phyloP scores from a whole-genome alignment of 2,888 invertebrate genomes.

The Eristalis arbustorum region DNA sequence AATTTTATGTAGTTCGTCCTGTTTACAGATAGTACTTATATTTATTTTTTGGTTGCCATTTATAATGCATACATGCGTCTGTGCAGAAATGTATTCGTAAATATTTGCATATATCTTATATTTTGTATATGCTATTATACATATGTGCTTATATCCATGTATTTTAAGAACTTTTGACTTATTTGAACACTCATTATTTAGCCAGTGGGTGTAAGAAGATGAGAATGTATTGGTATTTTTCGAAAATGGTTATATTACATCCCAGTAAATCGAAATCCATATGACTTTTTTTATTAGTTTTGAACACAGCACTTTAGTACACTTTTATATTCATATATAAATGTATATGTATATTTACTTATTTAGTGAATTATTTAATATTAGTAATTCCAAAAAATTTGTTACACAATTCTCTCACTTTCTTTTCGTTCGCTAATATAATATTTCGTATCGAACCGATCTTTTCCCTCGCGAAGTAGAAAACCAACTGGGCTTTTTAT shows the following conservation, averaged over 20 bases:
- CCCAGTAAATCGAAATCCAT: not conserved
- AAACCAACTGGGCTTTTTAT: slow-evolving; percentile 63
- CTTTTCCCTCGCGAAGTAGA: slow-evolving; percentile 65
- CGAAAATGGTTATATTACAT: not conserved
- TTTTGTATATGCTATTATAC: not conserved
- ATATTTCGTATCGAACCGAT: slow-evolving; percentile 63
- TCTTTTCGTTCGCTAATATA: slow-evolving; percentile 62
- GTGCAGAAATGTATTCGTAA: not conserved
- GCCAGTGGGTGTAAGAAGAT: slow-evolving; percentile 48
- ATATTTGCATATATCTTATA: not conserved
- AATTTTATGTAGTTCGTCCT: not conserved
- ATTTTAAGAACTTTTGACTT: slow-evolving; percentile 30
- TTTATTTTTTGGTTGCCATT: not conserved
- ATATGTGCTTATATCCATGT: not conserved
- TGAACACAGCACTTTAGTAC: slow-evolving; percentile 43
- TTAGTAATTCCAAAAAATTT: slow-evolving; percentile 37
- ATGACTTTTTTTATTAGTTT: slow-evolving; percentile 7
- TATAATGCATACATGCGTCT: not conserved
- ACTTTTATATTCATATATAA: slow-evolving; percentile 10
- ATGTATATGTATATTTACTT: not conserved
- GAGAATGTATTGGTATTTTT: not conserved
- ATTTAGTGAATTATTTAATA: slow-evolving; percentile 7
- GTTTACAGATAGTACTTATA: not conserved
- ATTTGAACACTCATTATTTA: not conserved
- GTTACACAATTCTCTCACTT: slow-evolving; percentile 70